Percentiles rank a stretch among this genome's conserved stretches.
Evolutionary conservation across 2,888 invertebrate genomes (phyloP).

Genomic region (Idaea aversata): DNA sequence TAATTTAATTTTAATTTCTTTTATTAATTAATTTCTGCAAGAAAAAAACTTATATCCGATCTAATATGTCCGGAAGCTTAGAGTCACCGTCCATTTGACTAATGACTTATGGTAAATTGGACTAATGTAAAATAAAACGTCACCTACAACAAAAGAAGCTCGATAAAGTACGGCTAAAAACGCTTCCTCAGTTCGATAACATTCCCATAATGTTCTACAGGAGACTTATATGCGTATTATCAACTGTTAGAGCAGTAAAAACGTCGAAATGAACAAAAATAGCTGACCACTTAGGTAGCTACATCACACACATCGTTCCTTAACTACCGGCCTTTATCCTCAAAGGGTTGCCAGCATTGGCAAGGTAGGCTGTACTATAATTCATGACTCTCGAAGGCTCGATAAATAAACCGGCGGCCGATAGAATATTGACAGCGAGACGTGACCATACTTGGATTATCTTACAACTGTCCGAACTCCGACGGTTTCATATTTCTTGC

Average conservation of each 20-base stretch:
- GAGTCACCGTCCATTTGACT: too few species aligned
- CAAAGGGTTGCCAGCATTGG: background rate
- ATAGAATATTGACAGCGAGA: conserved; percentile 25
- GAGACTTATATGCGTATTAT: background rate
- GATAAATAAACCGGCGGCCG: conserved; percentile 8
- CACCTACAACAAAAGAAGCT: too few species aligned
- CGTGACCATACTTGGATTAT: conserved; percentile 16
- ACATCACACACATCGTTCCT: background rate
- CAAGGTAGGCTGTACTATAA: background rate
- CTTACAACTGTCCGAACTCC: conserved; percentile 7
- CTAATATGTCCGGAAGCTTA: too few species aligned
- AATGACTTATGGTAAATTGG: too few species aligned
- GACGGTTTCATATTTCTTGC: background rate
- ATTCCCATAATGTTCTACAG: background rate
- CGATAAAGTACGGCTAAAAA: too few species aligned
- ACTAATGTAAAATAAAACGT: too few species aligned
- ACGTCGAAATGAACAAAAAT: background rate
- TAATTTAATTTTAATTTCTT: too few species aligned
- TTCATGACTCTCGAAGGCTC: conserved; percentile 8
- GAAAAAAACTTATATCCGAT: too few species aligned
- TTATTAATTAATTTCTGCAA: too few species aligned
- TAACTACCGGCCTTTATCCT: background rate
- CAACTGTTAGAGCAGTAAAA: background rate
- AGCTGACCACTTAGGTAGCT: background rate
- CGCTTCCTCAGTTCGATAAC: too few species aligned